phyloP scores from a whole-genome alignment of 2,797 vertebrate genomes.

The Anisognathus igniventris region DNA sequence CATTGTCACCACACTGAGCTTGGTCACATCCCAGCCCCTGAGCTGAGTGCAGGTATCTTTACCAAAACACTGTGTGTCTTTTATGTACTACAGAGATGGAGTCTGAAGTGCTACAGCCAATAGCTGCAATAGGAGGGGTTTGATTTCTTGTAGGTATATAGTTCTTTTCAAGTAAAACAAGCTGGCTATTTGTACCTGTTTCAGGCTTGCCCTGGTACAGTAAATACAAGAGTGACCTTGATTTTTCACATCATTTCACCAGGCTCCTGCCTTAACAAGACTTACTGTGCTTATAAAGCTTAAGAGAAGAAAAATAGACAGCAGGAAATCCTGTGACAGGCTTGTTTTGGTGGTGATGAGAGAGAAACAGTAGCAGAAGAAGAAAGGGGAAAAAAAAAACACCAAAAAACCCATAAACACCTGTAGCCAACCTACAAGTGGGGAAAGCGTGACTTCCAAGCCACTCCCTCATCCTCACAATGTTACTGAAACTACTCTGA shows the following conservation, averaged over 20 bases:
- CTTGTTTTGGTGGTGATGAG: background rate
- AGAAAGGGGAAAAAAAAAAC: background rate
- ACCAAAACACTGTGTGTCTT: background rate
- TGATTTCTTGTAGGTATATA: slow-evolving; percentile 1
- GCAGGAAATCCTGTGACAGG: slow-evolving; percentile 48
- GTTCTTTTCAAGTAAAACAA: slow-evolving; percentile 10
- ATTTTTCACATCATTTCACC: slow-evolving; percentile 32
- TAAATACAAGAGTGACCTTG: slow-evolving; percentile 16
- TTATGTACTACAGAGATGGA: background rate
- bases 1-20: background rate
- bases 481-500: background rate
- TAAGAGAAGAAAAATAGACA: background rate
- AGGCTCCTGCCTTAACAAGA: background rate
- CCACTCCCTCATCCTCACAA: background rate
- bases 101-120: background rate
- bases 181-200: background rate
- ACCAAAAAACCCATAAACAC: background rate
- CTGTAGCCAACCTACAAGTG: background rate
- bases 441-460: background rate
- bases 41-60: background rate
- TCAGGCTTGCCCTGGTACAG: background rate
- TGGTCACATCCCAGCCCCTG: background rate
- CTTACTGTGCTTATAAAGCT: background rate
- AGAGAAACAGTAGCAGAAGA: background rate
- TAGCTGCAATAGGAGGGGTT: background rate